Evolutionary conservation across 1,140 invertebrate genomes (phyloP).

Genomic region (Zaprionus davidi): DNA sequence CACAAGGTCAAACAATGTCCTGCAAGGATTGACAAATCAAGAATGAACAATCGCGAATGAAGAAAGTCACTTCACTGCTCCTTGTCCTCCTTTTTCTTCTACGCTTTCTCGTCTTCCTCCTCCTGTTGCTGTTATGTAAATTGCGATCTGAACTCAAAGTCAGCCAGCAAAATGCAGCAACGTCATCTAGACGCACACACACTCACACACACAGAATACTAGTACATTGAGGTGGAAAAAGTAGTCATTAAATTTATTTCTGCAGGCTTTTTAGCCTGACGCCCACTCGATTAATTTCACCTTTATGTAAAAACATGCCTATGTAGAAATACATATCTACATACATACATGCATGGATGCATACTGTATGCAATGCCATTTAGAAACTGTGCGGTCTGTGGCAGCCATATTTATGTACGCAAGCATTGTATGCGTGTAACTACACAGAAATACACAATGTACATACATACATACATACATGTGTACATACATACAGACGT

Average conservation of each 20-base stretch:
- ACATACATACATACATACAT: slow-evolving; percentile 31
- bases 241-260: slow-evolving; percentile 28
- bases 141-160: slow-evolving; percentile 8
- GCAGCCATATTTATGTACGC: slow-evolving; percentile 39
- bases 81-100: not conserved
- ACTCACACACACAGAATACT: not conserved
- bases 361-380: slow-evolving; percentile 13
- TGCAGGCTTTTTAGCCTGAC: slow-evolving; percentile 46
- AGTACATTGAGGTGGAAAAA: slow-evolving; percentile 16
- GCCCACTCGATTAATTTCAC: slow-evolving; percentile 59
- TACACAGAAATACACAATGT: slow-evolving; percentile 6
- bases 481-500: slow-evolving; percentile 3
- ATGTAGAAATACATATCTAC: slow-evolving; percentile 7
- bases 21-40: not conserved
- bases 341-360: slow-evolving; percentile 6
- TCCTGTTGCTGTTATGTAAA: slow-evolving; percentile 11
- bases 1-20: not conserved
- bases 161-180: slow-evolving; percentile 5
- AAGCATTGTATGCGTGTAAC: slow-evolving; percentile 1
- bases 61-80: not conserved
- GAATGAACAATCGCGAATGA: no score
- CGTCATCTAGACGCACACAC: not conserved
- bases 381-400: slow-evolving; percentile 35
- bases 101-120: not conserved
- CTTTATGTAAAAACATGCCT: slow-evolving; percentile 33